Evolutionary conservation across 2,797 vertebrate genomes (phyloP), one percentile per base, ranked within the genome.

Genomic region (Neosalanx taihuensis): DNA sequence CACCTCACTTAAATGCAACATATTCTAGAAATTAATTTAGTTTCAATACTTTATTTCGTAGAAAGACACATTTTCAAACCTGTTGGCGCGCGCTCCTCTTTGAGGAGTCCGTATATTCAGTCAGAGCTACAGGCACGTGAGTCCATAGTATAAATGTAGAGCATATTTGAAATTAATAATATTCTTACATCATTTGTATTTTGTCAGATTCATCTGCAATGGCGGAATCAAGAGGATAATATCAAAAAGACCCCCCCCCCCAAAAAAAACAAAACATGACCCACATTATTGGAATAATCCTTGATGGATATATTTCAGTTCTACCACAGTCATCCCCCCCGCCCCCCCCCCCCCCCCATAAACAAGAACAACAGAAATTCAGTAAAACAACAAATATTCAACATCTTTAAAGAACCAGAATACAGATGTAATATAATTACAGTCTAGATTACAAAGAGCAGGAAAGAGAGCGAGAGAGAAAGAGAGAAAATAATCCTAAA

Each of bases 31-130:
- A 37, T 7, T 64, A 41, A 65, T 57, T 82, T 72, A 72, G 33
- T 84, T 89, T 77, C 72, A 60, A 85, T 79, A 87, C 73, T 90
- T 92, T 90, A 89, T 91, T 92, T 83, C 77, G 83, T 87, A 88
- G 71, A 76, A 86, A 84, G 84, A 83, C 74, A 90, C 56, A 66
- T 80, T 64, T 64, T 64, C 79, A 76, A 69, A 72, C 79, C 78
- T 81, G 64, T 73, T 67, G 67, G 83, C 60, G 17, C 72, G 37
- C 64, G 51, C 72, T 89, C 87, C 83, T 89, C 87, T 91, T 89
- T 89, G 86, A 89, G 85, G 85, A 89, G 85, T 74, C 77, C 81
- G 12, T 51, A 13, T 75, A 68, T 76, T 78, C 71, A 70, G 4
- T 51, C 49, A 3, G 15, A 15, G 15, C 49, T 83, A 60, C 70